Evolutionary conservation across 64 coral and sea anemone species (phyloP).

Genomic region (Cladopsammia gracilis): DNA sequence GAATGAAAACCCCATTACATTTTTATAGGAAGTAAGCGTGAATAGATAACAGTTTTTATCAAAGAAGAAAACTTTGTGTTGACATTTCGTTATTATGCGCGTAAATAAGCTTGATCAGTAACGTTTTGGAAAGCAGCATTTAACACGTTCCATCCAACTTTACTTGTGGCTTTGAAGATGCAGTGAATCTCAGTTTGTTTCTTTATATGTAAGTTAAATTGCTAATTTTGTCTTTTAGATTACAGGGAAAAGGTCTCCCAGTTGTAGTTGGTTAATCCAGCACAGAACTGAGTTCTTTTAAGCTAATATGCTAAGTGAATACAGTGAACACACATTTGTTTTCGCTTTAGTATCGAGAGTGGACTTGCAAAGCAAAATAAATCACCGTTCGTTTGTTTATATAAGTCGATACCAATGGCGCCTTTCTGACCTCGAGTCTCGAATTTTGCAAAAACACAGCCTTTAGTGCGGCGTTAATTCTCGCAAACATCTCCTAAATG

Average conservation of each 20-base stretch:
- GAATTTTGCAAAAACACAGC: not conserved
- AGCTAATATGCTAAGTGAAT: not conserved
- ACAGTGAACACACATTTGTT: not conserved
- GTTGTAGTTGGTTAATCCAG: not conserved
- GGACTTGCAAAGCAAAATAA: conserved; percentile 21
- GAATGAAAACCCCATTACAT: conserved; percentile 76
- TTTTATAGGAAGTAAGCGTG: conserved; percentile 69
- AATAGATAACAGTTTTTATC: conserved; percentile 68
- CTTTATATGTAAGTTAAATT: not conserved
- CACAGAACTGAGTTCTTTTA: not conserved
- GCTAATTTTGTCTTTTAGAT: not conserved
- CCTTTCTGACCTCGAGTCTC: conserved; percentile 49
- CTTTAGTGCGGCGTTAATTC: conserved; percentile 8
- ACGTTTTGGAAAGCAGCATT: conserved; percentile 5
- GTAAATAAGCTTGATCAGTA: conserved; percentile 11
- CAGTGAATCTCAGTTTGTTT: not conserved
- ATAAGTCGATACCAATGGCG: not conserved
- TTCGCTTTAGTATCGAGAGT: not conserved
- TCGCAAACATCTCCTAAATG: conserved; percentile 23
- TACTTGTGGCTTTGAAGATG: not conserved
- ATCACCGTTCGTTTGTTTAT: conserved; percentile 35
- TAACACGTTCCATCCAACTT: not conserved
- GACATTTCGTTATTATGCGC: conserved; percentile 11
- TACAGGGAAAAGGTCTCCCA: not conserved
- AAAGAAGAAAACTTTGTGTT: conserved; percentile 61